Evolutionary conservation across 2,797 vertebrate genomes (phyloP), one percentile per base, ranked within the genome.

Genomic region (Enteromius afrohamiltoni): DNA sequence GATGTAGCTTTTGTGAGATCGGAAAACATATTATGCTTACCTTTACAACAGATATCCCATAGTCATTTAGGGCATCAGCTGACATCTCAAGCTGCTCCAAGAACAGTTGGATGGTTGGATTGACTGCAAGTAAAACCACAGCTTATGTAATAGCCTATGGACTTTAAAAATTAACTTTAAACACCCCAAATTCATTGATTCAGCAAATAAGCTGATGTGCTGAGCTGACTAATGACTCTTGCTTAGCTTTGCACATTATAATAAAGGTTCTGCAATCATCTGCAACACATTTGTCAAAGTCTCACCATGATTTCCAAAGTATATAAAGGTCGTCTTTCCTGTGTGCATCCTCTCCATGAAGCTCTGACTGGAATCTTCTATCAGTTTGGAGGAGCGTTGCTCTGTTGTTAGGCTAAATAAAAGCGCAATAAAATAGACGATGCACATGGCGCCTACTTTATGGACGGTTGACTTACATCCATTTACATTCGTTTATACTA

Each of bases 31-130:
- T 60, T 64, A 29, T 68, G 4, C 26, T 16, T 29, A 97, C 97
- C 95, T 95, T 97, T 74, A 94, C 94, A 80, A 96, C 96, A 51
- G 92, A 90, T 77, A 98, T 93, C 1, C 96, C 96, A 87, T 96
- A 97, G 82, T 97, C 95, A 85, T 93, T 92, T 40, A 98, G 92
- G 16, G 91, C 92, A 45, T 92, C 91, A 14, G 92, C 92, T 3
- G 96, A 96, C 85, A 92, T 93, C 76, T 94, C 92, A 71, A 98
- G 71, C 91, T 97, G 95, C 87, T 93, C 88, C 88, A 97, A 85
- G 88, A 97, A 97, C 17, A 94, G 64, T 75, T 91, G 89, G 51
- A 93, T 88, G 62, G 92, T 90, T 17, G 93, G 91, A 87, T 91
- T 91, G n/a, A 90, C 95, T 96, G 87, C 42, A 84, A 79, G 79